Percentiles rank a stretch among this genome's conserved stretches.
Conservation (phyloP, 2,888 invertebrate genomes). For the Nomada fucata region DNA sequence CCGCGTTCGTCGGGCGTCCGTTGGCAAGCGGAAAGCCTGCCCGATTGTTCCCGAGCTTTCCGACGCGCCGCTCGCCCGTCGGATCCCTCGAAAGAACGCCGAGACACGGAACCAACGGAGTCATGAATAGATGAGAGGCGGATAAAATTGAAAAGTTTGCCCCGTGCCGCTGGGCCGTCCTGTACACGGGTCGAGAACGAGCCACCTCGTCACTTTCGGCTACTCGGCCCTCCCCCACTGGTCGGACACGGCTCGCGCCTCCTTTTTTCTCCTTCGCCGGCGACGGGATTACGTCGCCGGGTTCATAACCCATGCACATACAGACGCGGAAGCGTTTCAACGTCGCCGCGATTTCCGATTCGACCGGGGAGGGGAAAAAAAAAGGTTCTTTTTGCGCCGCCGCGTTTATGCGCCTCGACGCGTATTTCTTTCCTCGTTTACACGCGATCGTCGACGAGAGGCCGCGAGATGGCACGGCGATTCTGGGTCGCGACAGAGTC, state of each 20-base stretch:
- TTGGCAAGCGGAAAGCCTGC: not conserved
- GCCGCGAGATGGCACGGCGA: not conserved
- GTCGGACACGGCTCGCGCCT: conserved; percentile 20
- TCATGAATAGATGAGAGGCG: conserved; percentile 80
- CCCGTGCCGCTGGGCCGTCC: conserved; percentile 27
- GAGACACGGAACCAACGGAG: conserved; percentile 54
- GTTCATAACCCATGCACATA: conserved; percentile 48
- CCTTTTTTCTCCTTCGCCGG: conserved; percentile 17
- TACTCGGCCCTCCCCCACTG: not conserved
- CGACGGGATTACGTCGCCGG: conserved; percentile 47
- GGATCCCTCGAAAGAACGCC: conserved; percentile 62
- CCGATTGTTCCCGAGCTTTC: conserved; percentile 33
- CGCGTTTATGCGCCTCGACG: not conserved
- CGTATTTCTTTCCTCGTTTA: conserved; percentile 3
- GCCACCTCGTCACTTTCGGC: conserved; percentile 48
- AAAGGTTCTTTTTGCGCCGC: conserved; percentile 17
- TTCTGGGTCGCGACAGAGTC: too few relatives aligned
- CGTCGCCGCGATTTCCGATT: conserved; percentile 48
- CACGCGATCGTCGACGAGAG: conserved; percentile 25
- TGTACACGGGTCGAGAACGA: conserved; percentile 25
- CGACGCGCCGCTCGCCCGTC: not conserved
- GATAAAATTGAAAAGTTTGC: conserved; percentile 76
- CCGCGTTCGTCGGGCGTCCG: not conserved
- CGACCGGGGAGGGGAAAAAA: conserved; percentile 21
- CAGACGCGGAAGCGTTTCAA: conserved; percentile 27